Evolutionary conservation across 2,888 invertebrate genomes (phyloP).

Genomic region (Tachystola acroxantha): DNA sequence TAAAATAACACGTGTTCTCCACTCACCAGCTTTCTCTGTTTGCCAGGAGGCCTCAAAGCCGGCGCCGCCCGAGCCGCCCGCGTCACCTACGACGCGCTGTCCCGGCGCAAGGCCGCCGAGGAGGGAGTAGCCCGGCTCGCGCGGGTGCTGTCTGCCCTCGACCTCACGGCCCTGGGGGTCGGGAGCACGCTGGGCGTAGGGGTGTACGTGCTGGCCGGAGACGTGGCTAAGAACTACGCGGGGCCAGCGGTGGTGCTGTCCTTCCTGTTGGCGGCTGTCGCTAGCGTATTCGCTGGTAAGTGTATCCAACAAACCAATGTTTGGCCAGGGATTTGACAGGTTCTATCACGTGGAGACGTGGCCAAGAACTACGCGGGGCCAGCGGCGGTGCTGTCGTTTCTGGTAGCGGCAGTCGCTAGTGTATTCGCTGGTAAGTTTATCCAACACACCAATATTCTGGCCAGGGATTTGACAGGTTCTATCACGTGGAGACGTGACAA

Average conservation of each 20-base stretch:
- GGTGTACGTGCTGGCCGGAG: conserved; percentile 92
- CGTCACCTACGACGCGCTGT: conserved; percentile 54
- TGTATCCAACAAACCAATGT: conserved; percentile 83
- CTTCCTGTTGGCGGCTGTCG: conserved; percentile 92
- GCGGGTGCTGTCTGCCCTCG: conserved; percentile 87
- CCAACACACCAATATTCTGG: conserved; percentile 90
- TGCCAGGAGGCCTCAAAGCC: conserved; percentile 58
- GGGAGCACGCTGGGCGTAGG: conserved; percentile 93
- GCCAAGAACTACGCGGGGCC: conserved; percentile 91
- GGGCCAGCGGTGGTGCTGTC: conserved; percentile 93
- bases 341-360: conserved; percentile 92
- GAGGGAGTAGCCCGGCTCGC: conserved; percentile 76
- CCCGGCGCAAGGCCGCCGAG: conserved; percentile 65
- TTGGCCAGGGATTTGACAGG: conserved; percentile 89
- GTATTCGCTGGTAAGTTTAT: conserved; percentile 85
- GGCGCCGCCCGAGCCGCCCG: conserved; percentile 48
- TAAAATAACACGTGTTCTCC: no score
- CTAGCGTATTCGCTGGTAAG: conserved; percentile 92
- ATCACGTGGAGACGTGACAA: conserved; percentile 92
- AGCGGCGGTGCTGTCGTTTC: conserved; percentile 90
- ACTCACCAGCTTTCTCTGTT: conserved; percentile 3
- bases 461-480: conserved; percentile 93
- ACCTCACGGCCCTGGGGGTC: conserved; percentile 89
- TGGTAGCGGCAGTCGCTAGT: conserved; percentile 94
- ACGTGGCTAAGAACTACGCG: conserved; percentile 87